Evolutionary conservation across 2,797 vertebrate species (phyloP).

Genomic region (Antrozous pallidus): DNA sequence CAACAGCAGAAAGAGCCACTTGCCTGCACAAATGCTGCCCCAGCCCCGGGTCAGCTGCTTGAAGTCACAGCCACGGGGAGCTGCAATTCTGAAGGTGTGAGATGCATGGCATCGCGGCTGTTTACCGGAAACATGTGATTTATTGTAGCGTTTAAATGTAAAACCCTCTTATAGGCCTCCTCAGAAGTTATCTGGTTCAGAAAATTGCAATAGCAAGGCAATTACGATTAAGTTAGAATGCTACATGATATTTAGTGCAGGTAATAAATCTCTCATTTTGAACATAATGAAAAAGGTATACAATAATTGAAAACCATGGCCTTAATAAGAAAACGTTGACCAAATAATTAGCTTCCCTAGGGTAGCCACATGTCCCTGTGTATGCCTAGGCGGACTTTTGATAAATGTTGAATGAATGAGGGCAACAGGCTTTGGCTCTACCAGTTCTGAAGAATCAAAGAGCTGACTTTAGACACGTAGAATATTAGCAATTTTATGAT

Average conservation of each 20-base stretch:
- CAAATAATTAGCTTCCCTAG: conserved; percentile 52
- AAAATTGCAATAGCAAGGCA: conserved; percentile 46
- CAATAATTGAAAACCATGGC: conserved; percentile 52
- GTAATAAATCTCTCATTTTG: conserved; percentile 65
- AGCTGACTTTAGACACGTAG: neutral
- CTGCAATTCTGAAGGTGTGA: neutral
- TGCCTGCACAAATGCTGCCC: neutral
- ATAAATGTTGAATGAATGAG: conserved; percentile 41
- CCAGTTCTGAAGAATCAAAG: neutral
- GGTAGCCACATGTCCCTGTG: neutral
- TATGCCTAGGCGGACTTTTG: neutral
- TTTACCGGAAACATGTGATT: conserved; percentile 37
- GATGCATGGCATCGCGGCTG: neutral
- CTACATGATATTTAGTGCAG: conserved; percentile 47
- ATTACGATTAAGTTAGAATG: conserved; percentile 55
- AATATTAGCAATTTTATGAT: neutral
- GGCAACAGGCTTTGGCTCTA: neutral
- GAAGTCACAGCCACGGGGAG: neutral
- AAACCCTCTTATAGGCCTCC: conserved; percentile 35
- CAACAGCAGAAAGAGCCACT: neutral
- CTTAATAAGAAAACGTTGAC: conserved; percentile 36
- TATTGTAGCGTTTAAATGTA: conserved; percentile 53
- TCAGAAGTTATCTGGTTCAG: conserved; percentile 53
- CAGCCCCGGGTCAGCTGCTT: neutral
- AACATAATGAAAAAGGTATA: conserved; percentile 58